phyloP scores from a whole-genome alignment of 2,113 vertebrate species.

The Mionectes macconnelli region DNA sequence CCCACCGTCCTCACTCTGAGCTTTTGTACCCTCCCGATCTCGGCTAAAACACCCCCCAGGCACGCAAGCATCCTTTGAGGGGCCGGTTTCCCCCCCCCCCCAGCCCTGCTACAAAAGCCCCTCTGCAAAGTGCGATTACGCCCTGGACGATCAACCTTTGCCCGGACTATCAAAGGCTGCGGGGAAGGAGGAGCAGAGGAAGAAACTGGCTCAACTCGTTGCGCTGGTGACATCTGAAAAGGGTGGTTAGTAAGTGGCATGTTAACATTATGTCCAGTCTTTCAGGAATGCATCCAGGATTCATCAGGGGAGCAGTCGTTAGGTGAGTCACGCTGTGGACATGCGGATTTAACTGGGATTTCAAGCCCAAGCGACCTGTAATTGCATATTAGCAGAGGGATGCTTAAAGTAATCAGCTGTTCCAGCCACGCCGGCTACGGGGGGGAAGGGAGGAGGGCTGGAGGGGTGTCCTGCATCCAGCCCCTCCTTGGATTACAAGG shows the following conservation, averaged over 20 bases:
- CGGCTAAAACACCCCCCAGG: not conserved
- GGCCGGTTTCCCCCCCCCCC: fast-evolving
- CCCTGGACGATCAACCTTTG: not conserved
- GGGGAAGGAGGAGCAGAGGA: not conserved
- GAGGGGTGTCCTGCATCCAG: not conserved
- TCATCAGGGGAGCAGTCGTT: not conserved
- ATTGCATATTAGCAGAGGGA: slow-evolving; percentile 4
- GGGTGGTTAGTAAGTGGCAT: not conserved
- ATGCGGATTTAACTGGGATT: slow-evolving; percentile 30
- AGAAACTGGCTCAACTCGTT: not conserved
- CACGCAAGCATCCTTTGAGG: fast-evolving
- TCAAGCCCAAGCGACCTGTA: slow-evolving; percentile 38
- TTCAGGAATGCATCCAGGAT: slow-evolving; percentile 32
- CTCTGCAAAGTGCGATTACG: not conserved
- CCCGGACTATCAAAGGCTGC: not conserved
- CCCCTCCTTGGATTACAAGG: slow-evolving; percentile 37
- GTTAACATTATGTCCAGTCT: not conserved
- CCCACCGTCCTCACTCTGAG: fast-evolving
- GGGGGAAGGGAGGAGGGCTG: not conserved
- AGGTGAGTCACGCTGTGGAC: slow-evolving; percentile 19
- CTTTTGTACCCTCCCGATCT: no score
- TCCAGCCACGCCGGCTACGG: not conserved
- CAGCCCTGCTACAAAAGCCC: not conserved
- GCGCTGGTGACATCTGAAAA: not conserved
- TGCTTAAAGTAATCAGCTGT: slow-evolving; percentile 41